Conservation (phyloP, 2,113 vertebrate species). For the Peucedramus taeniatus region DNA sequence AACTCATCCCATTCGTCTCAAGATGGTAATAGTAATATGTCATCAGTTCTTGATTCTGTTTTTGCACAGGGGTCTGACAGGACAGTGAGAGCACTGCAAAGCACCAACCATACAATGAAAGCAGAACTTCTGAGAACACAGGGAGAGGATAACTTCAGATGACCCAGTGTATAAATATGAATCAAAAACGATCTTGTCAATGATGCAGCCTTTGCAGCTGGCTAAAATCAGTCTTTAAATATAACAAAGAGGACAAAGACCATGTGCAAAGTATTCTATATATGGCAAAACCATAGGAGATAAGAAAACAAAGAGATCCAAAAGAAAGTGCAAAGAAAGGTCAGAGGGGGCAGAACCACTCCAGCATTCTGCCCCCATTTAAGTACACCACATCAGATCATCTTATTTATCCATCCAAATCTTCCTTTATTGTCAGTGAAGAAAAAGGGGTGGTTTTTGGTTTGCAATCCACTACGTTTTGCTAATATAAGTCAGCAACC, state of each 20-base stretch:
- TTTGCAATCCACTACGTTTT: background rate
- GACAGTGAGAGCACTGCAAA: background rate
- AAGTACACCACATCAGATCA: background rate
- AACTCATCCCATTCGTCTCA: background rate
- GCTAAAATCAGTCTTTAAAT: background rate
- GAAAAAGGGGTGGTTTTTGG: background rate
- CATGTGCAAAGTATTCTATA: background rate
- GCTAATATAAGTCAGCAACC: background rate
- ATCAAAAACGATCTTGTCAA: background rate
- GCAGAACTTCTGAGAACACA: background rate
- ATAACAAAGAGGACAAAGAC: background rate
- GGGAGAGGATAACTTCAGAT: background rate
- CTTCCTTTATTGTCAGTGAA: background rate
- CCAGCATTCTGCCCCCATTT: background rate
- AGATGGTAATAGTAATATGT: background rate
- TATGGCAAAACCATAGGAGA: background rate
- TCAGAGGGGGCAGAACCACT: background rate
- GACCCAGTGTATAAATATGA: background rate
- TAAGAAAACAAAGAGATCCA: background rate
- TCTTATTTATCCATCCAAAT: background rate
- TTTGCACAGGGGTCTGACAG: background rate
- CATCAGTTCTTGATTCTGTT: background rate
- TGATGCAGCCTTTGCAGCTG: background rate
- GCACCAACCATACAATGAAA: background rate
- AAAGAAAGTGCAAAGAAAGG: background rate